A percentile compares a stretch with the other conserved stretches of the same genome.
Evolutionary conservation across 1,140 invertebrate species (phyloP).

Genomic region (Anadara kagoshimensis): DNA sequence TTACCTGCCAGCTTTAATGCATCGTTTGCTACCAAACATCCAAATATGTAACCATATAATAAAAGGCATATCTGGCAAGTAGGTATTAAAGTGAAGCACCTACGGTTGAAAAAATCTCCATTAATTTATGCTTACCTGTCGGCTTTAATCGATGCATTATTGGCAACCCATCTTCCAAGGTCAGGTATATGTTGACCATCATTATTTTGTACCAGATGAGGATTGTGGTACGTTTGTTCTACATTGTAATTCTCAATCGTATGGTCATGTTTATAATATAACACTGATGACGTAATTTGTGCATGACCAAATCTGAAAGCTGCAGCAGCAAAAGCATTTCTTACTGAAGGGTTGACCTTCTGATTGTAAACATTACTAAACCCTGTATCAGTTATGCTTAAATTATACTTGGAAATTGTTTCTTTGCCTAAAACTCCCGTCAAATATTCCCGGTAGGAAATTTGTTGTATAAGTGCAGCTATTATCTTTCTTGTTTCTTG

Average conservation of each 20-base stretch:
- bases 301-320: slow-evolving; percentile 18
- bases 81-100: too few species aligned
- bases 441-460: slow-evolving; percentile 94
- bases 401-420: slow-evolving; percentile 33
- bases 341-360: background rate
- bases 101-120: too few species aligned
- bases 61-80: too few species aligned
- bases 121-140: slow-evolving; percentile 8
- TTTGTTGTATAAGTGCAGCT: slow-evolving; percentile 95
- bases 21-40: too few species aligned
- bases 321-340: slow-evolving; percentile 18
- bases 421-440: slow-evolving; percentile 83
- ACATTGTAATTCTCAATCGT: background rate
- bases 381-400: slow-evolving; percentile 38
- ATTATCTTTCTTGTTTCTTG: slow-evolving; percentile 90
- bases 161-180: slow-evolving; percentile 2
- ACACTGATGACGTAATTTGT: background rate
- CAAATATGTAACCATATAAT: too few species aligned
- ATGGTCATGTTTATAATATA: background rate
- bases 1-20: too few species aligned
- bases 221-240: slow-evolving; percentile 9
- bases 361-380: slow-evolving; percentile 67
- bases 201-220: slow-evolving; percentile 4
- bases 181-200: slow-evolving; percentile 7
- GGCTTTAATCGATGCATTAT: background rate